phyloP scores from a whole-genome alignment of 2,888 invertebrate genomes.

The Bembecia ichneumoniformis region DNA sequence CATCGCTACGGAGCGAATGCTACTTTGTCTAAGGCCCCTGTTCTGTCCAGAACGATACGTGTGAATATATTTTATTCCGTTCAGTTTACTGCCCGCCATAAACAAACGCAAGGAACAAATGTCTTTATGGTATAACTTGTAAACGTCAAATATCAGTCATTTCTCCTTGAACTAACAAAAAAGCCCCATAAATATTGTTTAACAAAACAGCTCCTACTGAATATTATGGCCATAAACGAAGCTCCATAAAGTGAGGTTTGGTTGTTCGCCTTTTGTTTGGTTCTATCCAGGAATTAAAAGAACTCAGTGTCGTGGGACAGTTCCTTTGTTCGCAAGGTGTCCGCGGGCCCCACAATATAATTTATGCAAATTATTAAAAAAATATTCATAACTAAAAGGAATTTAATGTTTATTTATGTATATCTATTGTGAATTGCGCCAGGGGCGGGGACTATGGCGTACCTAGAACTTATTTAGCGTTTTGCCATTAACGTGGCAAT shows the following conservation, averaged over 20 bases:
- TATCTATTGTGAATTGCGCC: constrained; percentile 16
- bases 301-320: constrained; percentile 46
- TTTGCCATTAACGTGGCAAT: too few relatives aligned
- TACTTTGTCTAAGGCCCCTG: too few relatives aligned
- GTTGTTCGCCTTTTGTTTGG: constrained; percentile 61
- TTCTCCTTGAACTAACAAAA: constrained; percentile 48
- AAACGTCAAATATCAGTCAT: constrained; percentile 64
- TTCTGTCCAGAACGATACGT: constrained; percentile 42
- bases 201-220: constrained; percentile 68
- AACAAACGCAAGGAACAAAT: constrained; percentile 60
- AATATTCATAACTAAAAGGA: constrained; percentile 51
- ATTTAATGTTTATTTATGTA: constrained; percentile 45
- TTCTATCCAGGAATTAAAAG: constrained; percentile 53
- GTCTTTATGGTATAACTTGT: constrained; percentile 63
- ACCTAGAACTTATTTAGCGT: constrained; percentile 19
- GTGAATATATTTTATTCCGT: constrained; percentile 48
- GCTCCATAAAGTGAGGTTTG: constrained; percentile 63
- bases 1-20: too few relatives aligned
- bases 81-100: constrained; percentile 46
- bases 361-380: constrained; percentile 54
- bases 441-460: constrained; percentile 4
- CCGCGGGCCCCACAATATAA: constrained; percentile 40
- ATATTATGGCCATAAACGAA: constrained; percentile 61
- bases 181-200: constrained; percentile 63
- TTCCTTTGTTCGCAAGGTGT: constrained; percentile 45